Evolutionary conservation across 2,888 invertebrate genomes (phyloP).

Genomic region (Apantesis nais): DNA sequence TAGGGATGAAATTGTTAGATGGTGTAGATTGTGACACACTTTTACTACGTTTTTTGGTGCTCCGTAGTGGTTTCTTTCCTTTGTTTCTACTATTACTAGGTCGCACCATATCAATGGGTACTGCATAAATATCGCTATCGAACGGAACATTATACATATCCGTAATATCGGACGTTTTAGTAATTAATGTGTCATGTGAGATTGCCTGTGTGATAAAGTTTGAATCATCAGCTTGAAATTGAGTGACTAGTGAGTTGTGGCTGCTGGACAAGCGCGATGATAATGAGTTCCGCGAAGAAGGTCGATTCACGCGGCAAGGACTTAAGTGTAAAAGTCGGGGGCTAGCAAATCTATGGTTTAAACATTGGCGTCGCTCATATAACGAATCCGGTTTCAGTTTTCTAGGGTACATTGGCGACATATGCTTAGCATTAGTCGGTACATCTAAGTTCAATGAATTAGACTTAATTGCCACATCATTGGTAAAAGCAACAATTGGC

Average conservation of each 20-base stretch:
- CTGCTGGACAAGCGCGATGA: conserved; percentile 93
- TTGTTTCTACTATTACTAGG: conserved; percentile 79
- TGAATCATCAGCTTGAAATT: conserved; percentile 92
- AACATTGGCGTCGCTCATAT: conserved; percentile 75
- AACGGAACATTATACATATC: conserved; percentile 96
- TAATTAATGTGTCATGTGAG: conserved; percentile 91
- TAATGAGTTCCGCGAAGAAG: conserved; percentile 91
- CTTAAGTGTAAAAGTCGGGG: conserved; percentile 86
- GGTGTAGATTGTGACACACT: conserved; percentile 64
- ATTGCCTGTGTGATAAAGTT: conserved; percentile 95
- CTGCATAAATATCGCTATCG: conserved; percentile 94
- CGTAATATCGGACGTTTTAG: conserved; percentile 90
- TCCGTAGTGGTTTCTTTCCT: conserved; percentile 72
- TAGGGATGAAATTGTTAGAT: conserved; percentile 47
- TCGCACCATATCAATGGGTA: conserved; percentile 92
- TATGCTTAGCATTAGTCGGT: conserved; percentile 59
- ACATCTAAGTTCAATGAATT: conserved; percentile 59
- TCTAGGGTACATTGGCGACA: conserved; percentile 73
- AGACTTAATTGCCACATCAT: conserved; percentile 55
- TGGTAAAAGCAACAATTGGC: conserved; percentile 61
- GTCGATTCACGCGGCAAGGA: conserved; percentile 87
- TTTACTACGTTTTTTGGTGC: conserved; percentile 72
- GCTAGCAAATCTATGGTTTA: conserved; percentile 77
- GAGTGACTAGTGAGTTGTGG: conserved; percentile 92
- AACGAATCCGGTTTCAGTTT: conserved; percentile 72